Percentiles rank a stretch among this genome's conserved stretches.
phyloP scores from a whole-genome alignment of 2,113 vertebrate genomes.

The Scopus umbretta region DNA sequence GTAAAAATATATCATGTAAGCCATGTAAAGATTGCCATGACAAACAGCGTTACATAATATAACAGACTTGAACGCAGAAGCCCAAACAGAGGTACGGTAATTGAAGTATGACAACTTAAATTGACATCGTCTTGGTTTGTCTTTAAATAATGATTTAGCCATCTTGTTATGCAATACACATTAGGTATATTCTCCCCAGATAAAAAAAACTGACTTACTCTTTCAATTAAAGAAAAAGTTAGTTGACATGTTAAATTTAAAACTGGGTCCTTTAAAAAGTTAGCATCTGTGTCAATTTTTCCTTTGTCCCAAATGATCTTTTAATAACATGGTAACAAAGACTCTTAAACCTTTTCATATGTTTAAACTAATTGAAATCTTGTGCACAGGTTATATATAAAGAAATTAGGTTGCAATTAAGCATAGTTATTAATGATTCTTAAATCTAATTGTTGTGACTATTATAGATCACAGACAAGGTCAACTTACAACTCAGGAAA shows the following conservation, averaged over 20 bases:
- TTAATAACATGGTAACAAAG: conserved; percentile 16
- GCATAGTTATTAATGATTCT: conserved; percentile 44
- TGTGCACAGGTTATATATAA: conserved; percentile 48
- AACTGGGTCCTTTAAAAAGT: conserved; percentile 15
- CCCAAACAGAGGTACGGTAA: background rate
- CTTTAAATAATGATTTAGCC: background rate
- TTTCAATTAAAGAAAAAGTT: background rate
- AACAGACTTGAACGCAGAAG: background rate
- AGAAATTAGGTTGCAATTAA: conserved; percentile 63
- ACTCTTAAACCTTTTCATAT: conserved; percentile 13
- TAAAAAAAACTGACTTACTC: background rate
- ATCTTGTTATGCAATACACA: background rate
- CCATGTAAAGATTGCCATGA: background rate
- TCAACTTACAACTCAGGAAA: conserved; percentile 7
- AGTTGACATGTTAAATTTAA: background rate
- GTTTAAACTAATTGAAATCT: conserved; percentile 55
- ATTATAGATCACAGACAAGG: conserved; percentile 43
- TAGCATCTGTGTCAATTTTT: conserved; percentile 24
- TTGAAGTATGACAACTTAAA: background rate
- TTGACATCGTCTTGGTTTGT: background rate
- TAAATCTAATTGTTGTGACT: conserved; percentile 47
- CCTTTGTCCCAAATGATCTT: conserved; percentile 43
- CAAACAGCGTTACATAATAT: background rate
- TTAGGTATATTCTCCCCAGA: background rate
- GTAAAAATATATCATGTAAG: background rate